Base-by-base conservation (phyloP, 1,140 invertebrate genomes). In the Anagrus nilaparvatae region DNA sequence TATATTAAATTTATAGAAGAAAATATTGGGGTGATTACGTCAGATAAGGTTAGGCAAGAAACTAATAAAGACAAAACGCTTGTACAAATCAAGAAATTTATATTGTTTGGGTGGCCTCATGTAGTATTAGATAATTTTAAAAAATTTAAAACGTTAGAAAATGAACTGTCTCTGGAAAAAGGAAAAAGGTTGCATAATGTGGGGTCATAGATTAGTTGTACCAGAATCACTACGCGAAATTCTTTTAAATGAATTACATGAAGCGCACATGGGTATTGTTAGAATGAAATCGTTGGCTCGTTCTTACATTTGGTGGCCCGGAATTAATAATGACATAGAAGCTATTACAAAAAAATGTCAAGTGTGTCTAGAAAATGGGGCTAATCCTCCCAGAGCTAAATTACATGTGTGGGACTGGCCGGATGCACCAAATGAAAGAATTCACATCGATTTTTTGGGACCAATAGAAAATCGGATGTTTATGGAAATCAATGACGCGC, bases 221-320 rank as follows among this genome's bases (percentile, higher is more conserved):
- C 55, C 59, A 2, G 13, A 5, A 14, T 42, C 17, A 16, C 48
- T 55, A 18, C 40, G 49, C 23, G n/a, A 43, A 3, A n/a, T 12
- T 0, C 16, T 60, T 16, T 32, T 63, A 30, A 39, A 51, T 27
- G 52, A 60, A 43, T 44, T 63, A 13, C 59, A 63, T 29, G 47
- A 48, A 13, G 44, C 40, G 3, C 58, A 60, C 30, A 41, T 47
- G 19, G 59, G 56, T 13, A 45, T 59, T 1, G 49, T 53, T 7
- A 44, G 48, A 47, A 63, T 58, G 50, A 61, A 59, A 40, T 39
- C 49, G 7, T 30, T 58, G 7, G 60, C 60, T 1, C 40, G 52
- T 20, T 50, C 46, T 8, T 54, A 54, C 32, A 40, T 54, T 5
- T 54, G 50, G 52, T 56, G 49, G 47, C 47, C 46, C 2, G 32